phyloP scores from a whole-genome alignment of 2,113 vertebrate species.

The Cygnus atratus region DNA sequence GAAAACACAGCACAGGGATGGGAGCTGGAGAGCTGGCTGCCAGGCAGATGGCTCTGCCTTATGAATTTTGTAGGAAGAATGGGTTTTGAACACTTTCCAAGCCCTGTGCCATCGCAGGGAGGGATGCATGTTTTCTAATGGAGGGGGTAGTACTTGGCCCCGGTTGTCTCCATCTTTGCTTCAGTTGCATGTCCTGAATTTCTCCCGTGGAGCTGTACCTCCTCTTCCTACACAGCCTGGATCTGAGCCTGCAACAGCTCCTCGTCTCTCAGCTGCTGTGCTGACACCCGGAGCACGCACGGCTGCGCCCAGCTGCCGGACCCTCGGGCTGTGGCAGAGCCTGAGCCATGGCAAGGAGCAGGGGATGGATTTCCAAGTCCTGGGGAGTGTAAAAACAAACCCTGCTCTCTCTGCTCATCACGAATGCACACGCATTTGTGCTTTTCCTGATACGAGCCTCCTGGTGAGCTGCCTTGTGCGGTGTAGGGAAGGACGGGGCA shows the following conservation, averaged over 20 bases:
- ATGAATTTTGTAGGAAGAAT: not conserved
- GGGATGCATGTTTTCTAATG: not conserved
- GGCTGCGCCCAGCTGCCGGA: not conserved
- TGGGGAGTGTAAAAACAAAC: not conserved
- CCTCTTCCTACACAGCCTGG: not conserved
- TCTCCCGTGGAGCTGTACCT: not conserved
- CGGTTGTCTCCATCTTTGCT: not conserved
- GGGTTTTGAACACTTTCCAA: not conserved
- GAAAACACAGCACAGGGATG: not conserved
- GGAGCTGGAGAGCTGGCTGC: not conserved
- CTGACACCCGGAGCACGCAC: not conserved
- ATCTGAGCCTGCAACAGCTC: not conserved
- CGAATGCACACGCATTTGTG: accelerated
- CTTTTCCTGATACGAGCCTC: accelerated
- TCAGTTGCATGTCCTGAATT: not conserved
- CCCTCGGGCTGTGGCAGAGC: not conserved
- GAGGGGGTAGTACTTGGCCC: not conserved
- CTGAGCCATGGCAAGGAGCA: not conserved
- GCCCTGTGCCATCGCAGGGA: accelerated
- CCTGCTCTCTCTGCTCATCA: accelerated
- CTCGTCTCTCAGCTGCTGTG: not conserved
- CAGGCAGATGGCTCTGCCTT: slow-evolving; percentile 32
- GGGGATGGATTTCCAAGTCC: not conserved
- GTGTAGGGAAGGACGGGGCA: not conserved
- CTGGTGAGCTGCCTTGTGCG: not conserved